These are phyloP conservation scores for Colaptes auratus DNA, from an alignment of 2,113 vertebrate genomes.

Conservation along the genomic window DNA sequence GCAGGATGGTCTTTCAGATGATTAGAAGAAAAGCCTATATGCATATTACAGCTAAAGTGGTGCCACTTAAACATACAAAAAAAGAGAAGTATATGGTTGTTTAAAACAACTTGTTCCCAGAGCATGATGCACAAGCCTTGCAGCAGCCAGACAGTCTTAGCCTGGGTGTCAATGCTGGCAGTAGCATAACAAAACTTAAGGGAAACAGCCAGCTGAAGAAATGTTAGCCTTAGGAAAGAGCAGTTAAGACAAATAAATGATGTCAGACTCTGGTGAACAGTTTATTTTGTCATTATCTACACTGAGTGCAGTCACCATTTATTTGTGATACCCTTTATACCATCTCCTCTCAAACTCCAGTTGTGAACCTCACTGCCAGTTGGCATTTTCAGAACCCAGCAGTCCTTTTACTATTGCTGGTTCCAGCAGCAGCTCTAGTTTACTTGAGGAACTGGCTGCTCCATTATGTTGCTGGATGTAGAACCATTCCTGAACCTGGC, in stretches of 20 bases:
- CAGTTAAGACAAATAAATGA: not conserved
- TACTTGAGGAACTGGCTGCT: not conserved
- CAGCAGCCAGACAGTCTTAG: not conserved
- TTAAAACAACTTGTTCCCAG: not conserved
- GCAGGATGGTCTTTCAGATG: not conserved
- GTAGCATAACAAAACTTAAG: not conserved
- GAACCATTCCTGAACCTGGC: not conserved
- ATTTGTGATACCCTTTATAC: not conserved
- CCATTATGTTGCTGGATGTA: not conserved
- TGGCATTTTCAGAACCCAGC: not conserved
- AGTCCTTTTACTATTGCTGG: not conserved
- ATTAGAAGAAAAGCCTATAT: not conserved
- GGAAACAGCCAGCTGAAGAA: not conserved
- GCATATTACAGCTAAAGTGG: not conserved
- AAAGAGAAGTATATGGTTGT: not conserved
- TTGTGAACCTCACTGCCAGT: not conserved
- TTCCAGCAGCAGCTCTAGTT: not conserved
- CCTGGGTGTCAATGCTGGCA: not conserved
- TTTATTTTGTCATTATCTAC: not conserved
- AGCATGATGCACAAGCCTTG: not conserved
- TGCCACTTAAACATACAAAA: not conserved
- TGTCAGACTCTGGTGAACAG: not conserved
- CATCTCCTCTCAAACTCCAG: not conserved
- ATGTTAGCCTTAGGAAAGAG: not conserved
- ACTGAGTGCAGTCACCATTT: not conserved